Evolutionary conservation across 1,140 invertebrate species (phyloP), one percentile per base, ranked within the genome.

Genomic region (Melipona quadrifasciata): DNA sequence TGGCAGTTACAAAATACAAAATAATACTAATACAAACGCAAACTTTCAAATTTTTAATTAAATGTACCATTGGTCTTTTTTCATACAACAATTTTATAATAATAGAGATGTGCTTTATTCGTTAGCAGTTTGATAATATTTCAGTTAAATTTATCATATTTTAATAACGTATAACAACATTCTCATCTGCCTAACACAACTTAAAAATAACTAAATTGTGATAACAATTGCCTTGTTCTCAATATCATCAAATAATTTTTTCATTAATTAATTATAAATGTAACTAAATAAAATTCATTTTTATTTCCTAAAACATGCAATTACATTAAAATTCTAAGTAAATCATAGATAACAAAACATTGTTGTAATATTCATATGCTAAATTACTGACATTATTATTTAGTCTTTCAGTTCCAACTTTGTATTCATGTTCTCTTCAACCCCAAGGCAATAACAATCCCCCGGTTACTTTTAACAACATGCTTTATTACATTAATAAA

Each of bases 401-500:
- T 47, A 47, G 39, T 47, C 39, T 47, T 47, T 47, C 39, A 47
- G 39, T 47, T 47, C 39, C 39, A 39, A n/a, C 19, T 24, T 14
- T 39, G 6, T 39, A 5, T 0, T 24, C 39, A 2, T n/a, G 47
- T 16, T 24, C 24, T 21, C 67, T 34, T 39, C 17, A 21, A 39
- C 17, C 39, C 68, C 68, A 24, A 16, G 31, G 21, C 68, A 70
- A 70, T 21, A 71, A 71, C 47, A 72, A 72, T 51, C 47, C 70
- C 24, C n/a, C 3, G 16, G 24, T 27, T 51, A 72, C 39, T 51
- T 27, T 24, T 19, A 51, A 72, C 70, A 17, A 39, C 39, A 72
- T 10, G 17, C 39, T 72, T 51, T 27, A 51, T n/a, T 27, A 27
- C 70, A 53, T 72, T 72, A 55, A 74, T 31, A 74, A 74, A 74